Percentiles rank a stretch among this genome's conserved stretches.
Evolutionary conservation across 1,140 invertebrate species (phyloP).

Genomic region (Cryptotermes secundus): DNA sequence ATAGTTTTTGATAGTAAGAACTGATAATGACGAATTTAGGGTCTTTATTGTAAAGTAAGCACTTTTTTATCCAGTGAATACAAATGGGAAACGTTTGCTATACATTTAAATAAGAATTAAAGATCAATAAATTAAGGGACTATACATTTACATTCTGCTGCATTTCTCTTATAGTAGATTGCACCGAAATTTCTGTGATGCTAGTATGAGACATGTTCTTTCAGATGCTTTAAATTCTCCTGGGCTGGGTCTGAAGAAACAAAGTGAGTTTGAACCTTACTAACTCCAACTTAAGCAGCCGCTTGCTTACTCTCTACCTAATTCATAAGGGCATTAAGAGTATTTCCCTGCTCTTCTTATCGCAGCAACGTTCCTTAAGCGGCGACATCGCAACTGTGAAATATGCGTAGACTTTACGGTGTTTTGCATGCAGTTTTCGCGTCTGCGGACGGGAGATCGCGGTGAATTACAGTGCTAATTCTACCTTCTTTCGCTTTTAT

Average conservation of each 20-base stretch:
- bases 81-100: too few species aligned
- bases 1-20: too few species aligned
- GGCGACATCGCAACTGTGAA: neutral
- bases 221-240: neutral
- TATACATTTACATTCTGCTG: neutral
- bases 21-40: too few species aligned
- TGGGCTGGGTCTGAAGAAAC: neutral
- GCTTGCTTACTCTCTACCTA: neutral
- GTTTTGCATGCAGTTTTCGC: constrained; percentile 1
- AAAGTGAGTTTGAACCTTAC: neutral
- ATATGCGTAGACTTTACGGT: constrained; percentile 8
- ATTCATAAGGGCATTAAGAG: constrained; percentile 16
- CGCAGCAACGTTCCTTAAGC: neutral
- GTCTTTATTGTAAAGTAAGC: too few species aligned
- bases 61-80: too few species aligned
- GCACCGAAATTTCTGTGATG: neutral
- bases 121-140: too few species aligned
- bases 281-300: neutral
- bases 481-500: neutral
- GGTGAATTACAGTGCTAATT: constrained; percentile 7
- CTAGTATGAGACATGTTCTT: neutral
- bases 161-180: neutral
- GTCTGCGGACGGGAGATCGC: neutral
- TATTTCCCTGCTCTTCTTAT: neutral
- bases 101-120: too few species aligned